Base-by-base conservation (phyloP, 2,797 vertebrate species). In the Dipus sagitta region DNA sequence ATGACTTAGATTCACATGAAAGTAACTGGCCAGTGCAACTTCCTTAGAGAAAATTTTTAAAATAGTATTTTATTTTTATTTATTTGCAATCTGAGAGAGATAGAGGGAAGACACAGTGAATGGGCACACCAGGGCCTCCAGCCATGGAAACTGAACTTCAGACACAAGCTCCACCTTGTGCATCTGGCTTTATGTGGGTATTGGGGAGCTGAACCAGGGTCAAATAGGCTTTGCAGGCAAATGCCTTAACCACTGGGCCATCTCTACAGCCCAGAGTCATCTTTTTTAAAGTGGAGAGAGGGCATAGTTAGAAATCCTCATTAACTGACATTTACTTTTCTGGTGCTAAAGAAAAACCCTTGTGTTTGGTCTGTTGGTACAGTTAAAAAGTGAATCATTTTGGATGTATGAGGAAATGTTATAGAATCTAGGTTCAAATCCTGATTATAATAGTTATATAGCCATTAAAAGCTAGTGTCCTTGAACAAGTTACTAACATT, bases 281-380 rank as follows among this genome's bases (percentile, higher is more conserved):
- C 26, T 83, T 74, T 67, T 70, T 42, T 86, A 82, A 52, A 79
- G 52, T 75, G 47, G 76, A 91, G 64, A 94, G 28, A 95, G 32
- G 67, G 75, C 78, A 42, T 70, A 42, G 38, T 67, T 68, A 77
- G 76, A 52, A 83, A 93, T 26, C 30, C 65, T 93, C 0, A 32
- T 64, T 96, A 65, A 76, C 60, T 91, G 77, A 23, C 72, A 94
- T 67, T 86, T 75, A 82, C 52, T 94, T 85, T 90, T 82, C 90
- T 84, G 60, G 52, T 91, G 17, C 58, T 54, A 89, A 91, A 93
- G 72, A 86, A 32, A 95, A 92, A 84, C 87, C 65, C 91, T 96
- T 93, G 80, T 17, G 92, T 91, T 90, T 78, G 64, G 77, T 77
- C 24, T 91, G 68, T 74, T 65, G n/a, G 26, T 81, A 42, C 88